Evolutionary conservation across 2,888 invertebrate species (phyloP).

Genomic region (Muscina levida): DNA sequence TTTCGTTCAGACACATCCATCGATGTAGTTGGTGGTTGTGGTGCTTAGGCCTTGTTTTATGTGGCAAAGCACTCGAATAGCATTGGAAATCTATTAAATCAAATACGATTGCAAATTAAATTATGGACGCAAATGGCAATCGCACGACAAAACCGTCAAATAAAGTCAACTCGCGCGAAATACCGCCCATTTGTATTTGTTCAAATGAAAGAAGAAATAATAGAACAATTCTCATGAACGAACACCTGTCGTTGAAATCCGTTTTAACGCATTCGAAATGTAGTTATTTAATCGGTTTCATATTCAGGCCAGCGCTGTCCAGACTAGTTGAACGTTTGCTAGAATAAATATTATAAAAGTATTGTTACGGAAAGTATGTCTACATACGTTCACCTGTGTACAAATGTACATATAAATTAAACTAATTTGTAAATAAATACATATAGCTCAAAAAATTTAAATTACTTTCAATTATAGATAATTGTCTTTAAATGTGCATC

Average conservation of each 20-base stretch:
- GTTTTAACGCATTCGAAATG: constrained; percentile 1
- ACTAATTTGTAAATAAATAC: no score
- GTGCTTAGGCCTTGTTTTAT: not conserved
- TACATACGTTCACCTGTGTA: no score
- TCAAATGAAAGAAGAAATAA: not conserved
- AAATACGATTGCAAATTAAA: constrained; percentile 23
- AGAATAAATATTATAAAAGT: no score
- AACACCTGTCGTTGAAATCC: constrained; percentile 30
- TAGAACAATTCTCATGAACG: not conserved
- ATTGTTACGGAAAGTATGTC: no score
- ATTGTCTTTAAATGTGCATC: no score
- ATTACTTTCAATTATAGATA: no score
- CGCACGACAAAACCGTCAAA: not conserved
- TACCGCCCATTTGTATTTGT: constrained; percentile 26
- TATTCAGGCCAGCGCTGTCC: not conserved
- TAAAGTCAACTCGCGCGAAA: constrained; percentile 12
- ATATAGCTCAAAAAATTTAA: no score
- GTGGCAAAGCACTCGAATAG: not conserved
- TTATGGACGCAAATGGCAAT: not conserved
- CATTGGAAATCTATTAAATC: constrained; percentile 12
- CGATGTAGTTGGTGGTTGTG: not conserved
- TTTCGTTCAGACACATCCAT: not conserved
- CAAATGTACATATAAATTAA: no score
- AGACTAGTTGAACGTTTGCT: no score
- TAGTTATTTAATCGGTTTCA: not conserved